Evolutionary conservation across 2,113 vertebrate genomes (phyloP), one percentile per base, ranked within the genome.

Genomic region (Tympanuchus pallidicinctus): DNA sequence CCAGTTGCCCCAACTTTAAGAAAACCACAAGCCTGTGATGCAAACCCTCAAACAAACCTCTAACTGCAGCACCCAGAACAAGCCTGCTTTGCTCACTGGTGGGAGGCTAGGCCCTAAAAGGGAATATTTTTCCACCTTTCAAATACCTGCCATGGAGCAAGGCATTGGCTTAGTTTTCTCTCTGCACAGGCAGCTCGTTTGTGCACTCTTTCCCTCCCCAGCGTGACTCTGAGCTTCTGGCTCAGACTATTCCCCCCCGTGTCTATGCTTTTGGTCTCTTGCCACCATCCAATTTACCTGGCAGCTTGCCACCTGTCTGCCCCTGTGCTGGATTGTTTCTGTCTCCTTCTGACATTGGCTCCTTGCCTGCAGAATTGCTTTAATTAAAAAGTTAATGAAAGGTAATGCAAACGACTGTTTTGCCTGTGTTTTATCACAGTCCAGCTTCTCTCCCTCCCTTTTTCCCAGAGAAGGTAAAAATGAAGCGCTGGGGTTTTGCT

Each of bases 381-480:
- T 96, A 94, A 96, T 96, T 95, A 92, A 95, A 96, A 95, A 95
- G 85, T 90, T 96, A 93, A 95, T 95, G 87, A 92, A 94, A 95
- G 87, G 85, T 92, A 89, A 88, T 89, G 79, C 79, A 71, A 94
- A 91, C 0, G 2, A 88, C 69, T 2, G 0, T 89, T 94, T 94
- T 93, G 87, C 89, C 54, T 91, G 79, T 80, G 80, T 88, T 94
- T 96, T 93, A 88, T 89, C 89, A 74, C 43, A 77, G 87, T 74
- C 87, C 87, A 92, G 79, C 79, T 96, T 82, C 42, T 93, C 67
- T 93, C 75, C 34, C 66, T 94, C 71, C 63, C 67, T 80, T 50
- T 91, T 94, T 95, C 90, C 85, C 88, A 96, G 92, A 60, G 85
- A 74, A n/a, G 34, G 89, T 77, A 88, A 83, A 95, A 89, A 88